These are phyloP conservation scores for Crotalus helleri DNA, from an alignment of 2,113 vertebrate species.

Conservation along the genomic window DNA sequence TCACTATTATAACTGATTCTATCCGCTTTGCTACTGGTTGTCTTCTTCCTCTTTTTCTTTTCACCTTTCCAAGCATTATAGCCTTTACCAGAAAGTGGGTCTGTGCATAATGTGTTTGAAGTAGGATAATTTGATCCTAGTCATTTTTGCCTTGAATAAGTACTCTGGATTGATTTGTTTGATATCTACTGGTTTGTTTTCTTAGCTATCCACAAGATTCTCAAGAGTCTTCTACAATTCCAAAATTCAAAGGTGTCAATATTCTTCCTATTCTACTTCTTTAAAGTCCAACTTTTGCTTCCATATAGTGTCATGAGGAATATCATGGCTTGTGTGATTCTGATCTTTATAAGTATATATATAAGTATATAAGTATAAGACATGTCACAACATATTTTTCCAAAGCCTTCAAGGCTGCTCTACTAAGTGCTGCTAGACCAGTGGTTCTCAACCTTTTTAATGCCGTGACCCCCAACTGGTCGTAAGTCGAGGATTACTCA, in stretches of 20 bases:
- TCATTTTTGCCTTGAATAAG: background rate
- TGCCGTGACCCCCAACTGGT: too few species aligned
- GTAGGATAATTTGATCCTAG: background rate
- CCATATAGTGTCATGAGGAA: background rate
- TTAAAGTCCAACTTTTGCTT: background rate
- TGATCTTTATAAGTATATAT: background rate
- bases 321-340: background rate
- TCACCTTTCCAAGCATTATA: background rate
- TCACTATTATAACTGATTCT: background rate
- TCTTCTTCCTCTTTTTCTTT: background rate
- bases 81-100: background rate
- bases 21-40: background rate
- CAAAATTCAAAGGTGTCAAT: background rate
- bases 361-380: background rate
- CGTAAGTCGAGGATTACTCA: too few species aligned
- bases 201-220: background rate
- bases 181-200: background rate
- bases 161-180: background rate
- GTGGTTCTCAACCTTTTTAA: too few species aligned
- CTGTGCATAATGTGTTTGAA: background rate
- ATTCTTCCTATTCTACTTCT: background rate
- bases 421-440: background rate
- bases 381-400: background rate
- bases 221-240: background rate
- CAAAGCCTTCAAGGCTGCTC: background rate